Evolutionary conservation across 2,888 invertebrate genomes (phyloP).

Genomic region (Ditula angustiorana): DNA sequence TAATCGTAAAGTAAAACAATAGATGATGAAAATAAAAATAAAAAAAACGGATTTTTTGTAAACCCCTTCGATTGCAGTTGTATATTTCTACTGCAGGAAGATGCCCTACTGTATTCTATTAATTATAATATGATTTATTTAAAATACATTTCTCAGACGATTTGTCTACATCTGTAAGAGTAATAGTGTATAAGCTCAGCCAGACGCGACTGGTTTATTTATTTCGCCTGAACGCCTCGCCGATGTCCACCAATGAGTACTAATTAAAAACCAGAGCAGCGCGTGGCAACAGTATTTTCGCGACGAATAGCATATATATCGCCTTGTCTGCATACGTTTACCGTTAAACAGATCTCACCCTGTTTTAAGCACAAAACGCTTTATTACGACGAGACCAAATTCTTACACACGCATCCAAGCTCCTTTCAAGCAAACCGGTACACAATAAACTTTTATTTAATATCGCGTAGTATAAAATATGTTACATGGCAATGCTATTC

Average conservation of each 20-base stretch:
- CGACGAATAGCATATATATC: constrained; percentile 40
- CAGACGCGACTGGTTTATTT: constrained; percentile 20
- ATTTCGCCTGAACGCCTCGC: constrained; percentile 20
- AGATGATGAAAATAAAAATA: not conserved
- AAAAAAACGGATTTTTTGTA: not conserved
- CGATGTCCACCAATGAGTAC: constrained; percentile 27
- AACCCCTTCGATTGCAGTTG: too few relatives aligned
- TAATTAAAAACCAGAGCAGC: constrained; percentile 41
- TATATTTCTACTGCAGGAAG: too few relatives aligned
- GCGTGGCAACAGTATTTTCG: constrained; percentile 37
- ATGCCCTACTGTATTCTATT: too few relatives aligned
- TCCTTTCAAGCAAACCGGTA: not conserved
- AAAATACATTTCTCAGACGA: not conserved
- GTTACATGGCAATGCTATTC: not conserved
- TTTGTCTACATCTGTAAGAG: not conserved
- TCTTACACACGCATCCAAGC: not conserved
- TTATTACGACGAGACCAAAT: constrained; percentile 14
- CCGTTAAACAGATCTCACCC: constrained; percentile 38
- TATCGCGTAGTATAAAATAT: not conserved
- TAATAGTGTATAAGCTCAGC: not conserved
- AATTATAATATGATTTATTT: too few relatives aligned
- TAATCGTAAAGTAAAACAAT: too few relatives aligned
- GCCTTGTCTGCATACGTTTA: constrained; percentile 38
- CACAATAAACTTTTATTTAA: constrained; percentile 3
- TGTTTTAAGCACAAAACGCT: constrained; percentile 22